Base-by-base conservation (phyloP, 2,888 invertebrate genomes). In the Pammene aurita region DNA sequence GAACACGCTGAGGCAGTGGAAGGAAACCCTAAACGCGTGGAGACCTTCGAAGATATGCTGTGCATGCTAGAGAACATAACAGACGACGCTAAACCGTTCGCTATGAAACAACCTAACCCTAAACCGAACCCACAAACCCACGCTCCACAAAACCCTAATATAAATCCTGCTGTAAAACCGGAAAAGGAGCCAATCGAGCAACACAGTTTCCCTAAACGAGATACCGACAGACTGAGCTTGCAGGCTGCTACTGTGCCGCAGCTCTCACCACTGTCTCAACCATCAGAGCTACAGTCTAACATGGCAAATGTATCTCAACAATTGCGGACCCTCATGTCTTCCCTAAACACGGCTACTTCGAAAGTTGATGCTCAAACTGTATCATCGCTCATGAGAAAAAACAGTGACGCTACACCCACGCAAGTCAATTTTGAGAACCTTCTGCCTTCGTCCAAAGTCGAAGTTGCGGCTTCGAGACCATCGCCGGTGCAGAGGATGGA, bases 291-390 rank as follows among this genome's bases (percentile, higher is more conserved):
- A 58, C 95, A 95, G 13, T 94, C 95, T 0, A 95, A 95, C 77
- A 95, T 96, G 87, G 95, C 94, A 0, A 96, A 95, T 78, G 95
- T 94, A 0, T 95, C 95, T 0, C 95, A 95, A 80, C 96, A 95
- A 77, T 80, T 95, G 56, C 88, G 95, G 44, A 94, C 94, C 6
- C 92, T 96, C 58, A 89, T 96, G 83, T 95, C 96, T 0, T 95
- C 95, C 0, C 80, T 95, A 41, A 94, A 94, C 71, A 80, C 85
- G 7, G 87, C 82, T 60, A 74, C 94, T 0, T 93, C 94, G 44
- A 93, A 94, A 73, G 87, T 87, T 2, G 90, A 93, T 44, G 80
- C 89, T 54, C 90, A 93, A 74, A 86, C 89, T 14, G 83, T 86
- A 41, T 75, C 86, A 0, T 87, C 89, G 66, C 88, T 93, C 1